Evolutionary conservation across 2,113 vertebrate species (phyloP).

Genomic region (Naja naja): DNA sequence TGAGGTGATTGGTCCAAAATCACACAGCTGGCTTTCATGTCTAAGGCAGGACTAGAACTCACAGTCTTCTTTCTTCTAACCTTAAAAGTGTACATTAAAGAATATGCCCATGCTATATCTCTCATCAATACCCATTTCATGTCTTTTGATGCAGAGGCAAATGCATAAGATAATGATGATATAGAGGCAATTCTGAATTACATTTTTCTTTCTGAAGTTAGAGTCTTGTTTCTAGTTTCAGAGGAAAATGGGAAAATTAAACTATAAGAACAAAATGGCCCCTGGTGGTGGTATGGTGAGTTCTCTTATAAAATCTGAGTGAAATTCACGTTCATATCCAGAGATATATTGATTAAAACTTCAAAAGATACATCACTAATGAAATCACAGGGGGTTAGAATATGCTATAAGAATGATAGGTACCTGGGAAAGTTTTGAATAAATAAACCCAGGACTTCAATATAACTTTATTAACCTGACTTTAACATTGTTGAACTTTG

Average conservation of each 20-base stretch:
- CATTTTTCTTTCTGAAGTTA: neutral
- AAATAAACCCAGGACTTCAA: neutral
- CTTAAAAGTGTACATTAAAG: neutral
- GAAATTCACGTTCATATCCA: neutral
- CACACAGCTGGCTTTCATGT: neutral
- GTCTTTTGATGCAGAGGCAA: neutral
- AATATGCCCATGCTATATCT: neutral
- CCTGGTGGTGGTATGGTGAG: neutral
- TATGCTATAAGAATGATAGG: neutral
- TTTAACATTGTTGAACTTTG: slow-evolving; percentile 12
- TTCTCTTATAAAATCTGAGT: neutral
- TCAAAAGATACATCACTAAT: neutral
- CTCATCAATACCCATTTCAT: neutral
- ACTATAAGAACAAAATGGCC: neutral
- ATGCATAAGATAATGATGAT: neutral
- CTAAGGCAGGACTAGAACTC: neutral
- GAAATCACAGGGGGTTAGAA: neutral
- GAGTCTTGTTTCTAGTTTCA: neutral
- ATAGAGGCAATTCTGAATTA: neutral
- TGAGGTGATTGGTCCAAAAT: neutral
- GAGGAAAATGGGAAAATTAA: neutral
- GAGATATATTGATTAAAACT: neutral
- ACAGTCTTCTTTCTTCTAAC: neutral
- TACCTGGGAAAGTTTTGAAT: neutral
- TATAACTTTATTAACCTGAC: neutral